Evolutionary conservation across 1,140 invertebrate species (phyloP).

Genomic region (Cyclina sinensis): DNA sequence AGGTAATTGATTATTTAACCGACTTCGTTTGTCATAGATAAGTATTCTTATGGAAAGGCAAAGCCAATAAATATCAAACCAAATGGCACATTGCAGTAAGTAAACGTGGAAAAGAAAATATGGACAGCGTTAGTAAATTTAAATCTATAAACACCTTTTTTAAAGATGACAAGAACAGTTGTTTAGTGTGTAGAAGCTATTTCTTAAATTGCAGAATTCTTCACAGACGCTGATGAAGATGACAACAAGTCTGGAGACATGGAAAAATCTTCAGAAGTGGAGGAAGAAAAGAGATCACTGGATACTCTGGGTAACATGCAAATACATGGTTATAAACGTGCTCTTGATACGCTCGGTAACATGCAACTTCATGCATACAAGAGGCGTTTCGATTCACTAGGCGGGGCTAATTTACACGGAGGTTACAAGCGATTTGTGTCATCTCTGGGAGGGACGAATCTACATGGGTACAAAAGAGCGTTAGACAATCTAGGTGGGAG

Average conservation of each 20-base stretch:
- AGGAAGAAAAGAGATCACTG: neutral
- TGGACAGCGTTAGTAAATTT: no score
- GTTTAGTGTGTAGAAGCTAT: no score
- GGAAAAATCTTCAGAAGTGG: neutral
- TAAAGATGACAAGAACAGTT: no score
- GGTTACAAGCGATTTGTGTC: slow-evolving; percentile 54
- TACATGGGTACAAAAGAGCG: slow-evolving; percentile 47
- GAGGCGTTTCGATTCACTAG: slow-evolving; percentile 32
- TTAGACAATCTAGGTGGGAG: neutral
- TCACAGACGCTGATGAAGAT: neutral
- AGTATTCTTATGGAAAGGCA: no score
- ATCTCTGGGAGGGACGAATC: slow-evolving; percentile 34
- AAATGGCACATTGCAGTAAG: no score
- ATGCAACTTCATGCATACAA: slow-evolving; percentile 64
- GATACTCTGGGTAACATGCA: slow-evolving; percentile 55
- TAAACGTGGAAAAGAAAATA: no score
- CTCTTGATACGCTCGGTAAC: slow-evolving; percentile 46
- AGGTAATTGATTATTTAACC: no score
- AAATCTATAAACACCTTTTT: no score
- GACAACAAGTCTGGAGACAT: neutral
- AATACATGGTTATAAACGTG: slow-evolving; percentile 46
- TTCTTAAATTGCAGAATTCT: neutral
- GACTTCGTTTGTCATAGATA: no score
- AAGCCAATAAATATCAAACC: no score
- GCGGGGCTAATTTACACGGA: slow-evolving; percentile 28